Conservation (phyloP, 2,797 vertebrate genomes). For the Hydrophis major region DNA sequence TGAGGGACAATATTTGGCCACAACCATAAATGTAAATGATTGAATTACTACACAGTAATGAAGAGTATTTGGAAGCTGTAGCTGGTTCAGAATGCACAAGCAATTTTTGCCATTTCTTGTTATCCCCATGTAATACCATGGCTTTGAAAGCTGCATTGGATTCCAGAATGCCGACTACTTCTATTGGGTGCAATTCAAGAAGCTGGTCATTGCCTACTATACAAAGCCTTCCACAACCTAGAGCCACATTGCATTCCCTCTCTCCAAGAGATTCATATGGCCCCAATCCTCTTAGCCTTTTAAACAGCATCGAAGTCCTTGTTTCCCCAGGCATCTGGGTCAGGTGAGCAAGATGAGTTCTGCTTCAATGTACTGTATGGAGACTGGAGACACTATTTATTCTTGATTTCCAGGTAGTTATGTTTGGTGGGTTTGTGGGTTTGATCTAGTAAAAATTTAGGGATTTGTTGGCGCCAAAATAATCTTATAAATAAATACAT, state of each 20-base stretch:
- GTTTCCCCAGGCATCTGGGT: neutral
- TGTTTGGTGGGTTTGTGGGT: neutral
- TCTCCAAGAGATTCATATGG: neutral
- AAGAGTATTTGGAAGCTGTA: neutral
- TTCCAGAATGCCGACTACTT: neutral
- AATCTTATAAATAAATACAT: neutral
- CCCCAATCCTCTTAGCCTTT: neutral
- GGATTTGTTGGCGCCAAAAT: neutral
- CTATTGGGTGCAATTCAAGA: neutral
- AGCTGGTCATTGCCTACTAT: neutral
- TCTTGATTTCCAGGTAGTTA: neutral
- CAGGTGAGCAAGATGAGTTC: neutral
- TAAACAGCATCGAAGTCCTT: neutral
- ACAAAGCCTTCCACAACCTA: neutral
- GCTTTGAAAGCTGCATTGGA: neutral
- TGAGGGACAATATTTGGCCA: neutral
- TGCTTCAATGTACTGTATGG: neutral
- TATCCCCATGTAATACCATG: neutral
- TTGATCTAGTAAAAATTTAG: neutral
- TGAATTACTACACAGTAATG: neutral
- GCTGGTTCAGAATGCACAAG: neutral
- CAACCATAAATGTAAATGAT: neutral
- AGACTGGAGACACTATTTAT: neutral
- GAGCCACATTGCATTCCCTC: neutral
- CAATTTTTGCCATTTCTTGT: neutral